Base-by-base conservation (phyloP, 2,888 invertebrate genomes). In the Galerucella pusilla region DNA sequence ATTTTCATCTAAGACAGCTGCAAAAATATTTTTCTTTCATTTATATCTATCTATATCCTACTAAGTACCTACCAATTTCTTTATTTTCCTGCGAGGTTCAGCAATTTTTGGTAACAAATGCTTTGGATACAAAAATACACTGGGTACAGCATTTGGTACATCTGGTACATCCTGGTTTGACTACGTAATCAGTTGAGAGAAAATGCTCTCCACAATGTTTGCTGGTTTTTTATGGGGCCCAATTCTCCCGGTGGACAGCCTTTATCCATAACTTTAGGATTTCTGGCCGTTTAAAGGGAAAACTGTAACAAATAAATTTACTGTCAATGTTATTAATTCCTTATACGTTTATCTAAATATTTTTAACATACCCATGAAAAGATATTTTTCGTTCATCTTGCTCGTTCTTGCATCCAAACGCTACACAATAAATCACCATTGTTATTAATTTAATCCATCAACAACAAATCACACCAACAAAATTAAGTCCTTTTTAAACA, bases 151-250 rank as follows among this genome's bases (percentile, higher is more conserved):
- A 79, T 78, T 68, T 10, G 63, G 49, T 73, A n/a, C n/a, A n/a
- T n/a, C n/a, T n/a, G 16, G 68, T 68, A 52, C 35, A 66, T 65
- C 74, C 61, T 70, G 70, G 74, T 66, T 57, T 69, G 57, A 57
- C 65, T 57, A 68, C 9, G 59, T 69, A 74, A 65, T 74, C 74
- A 12, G 59, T 65, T 65, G 59, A 57, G 45, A 74, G 60, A 66
- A 74, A 81, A 78, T 81, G 82, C 42, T 68, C 66, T 5, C 78
- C 73, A 79, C 81, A 81, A 52, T 80, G 46, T 72, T 71, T 78
- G 65, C 80, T 80, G 14, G 65, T 73, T 71, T 75, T 77, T 5
- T 80, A 80, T 46, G 80, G 81, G 25, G 20, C 60, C 81, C 81
- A 81, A 67, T 82, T 77, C 46, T 80, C 78, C 64, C 80, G 77